Percentiles rank a stretch among this genome's conserved stretches.
Evolutionary conservation across 2,113 vertebrate genomes (phyloP).

Genomic region (Glaucomys volans): DNA sequence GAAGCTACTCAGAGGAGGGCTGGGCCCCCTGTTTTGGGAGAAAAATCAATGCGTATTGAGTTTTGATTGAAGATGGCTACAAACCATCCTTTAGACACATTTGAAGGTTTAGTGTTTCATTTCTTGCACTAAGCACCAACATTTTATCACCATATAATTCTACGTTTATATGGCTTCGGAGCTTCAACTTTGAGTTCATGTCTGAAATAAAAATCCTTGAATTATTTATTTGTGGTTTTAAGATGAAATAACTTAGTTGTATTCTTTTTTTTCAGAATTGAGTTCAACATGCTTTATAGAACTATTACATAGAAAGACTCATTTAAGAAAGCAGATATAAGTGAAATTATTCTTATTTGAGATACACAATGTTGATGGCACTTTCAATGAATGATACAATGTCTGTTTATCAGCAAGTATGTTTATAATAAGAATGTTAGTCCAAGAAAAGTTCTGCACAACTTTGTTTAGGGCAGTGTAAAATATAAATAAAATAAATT

Average conservation of each 20-base stretch:
- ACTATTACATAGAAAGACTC: slow-evolving; percentile 47
- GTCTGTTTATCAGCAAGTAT: slow-evolving; percentile 29
- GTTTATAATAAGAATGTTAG: slow-evolving; percentile 37
- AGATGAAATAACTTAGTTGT: slow-evolving; percentile 74
- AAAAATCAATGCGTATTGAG: slow-evolving; percentile 69
- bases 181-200: slow-evolving; percentile 73
- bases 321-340: slow-evolving; percentile 54
- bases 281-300: slow-evolving; percentile 51
- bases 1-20: background rate
- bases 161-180: slow-evolving; percentile 76
- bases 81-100: slow-evolving; percentile 75
- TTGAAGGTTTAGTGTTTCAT: slow-evolving; percentile 79
- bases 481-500: slow-evolving; percentile 39
- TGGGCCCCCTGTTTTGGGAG: background rate
- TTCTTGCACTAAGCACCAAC: slow-evolving; percentile 72
- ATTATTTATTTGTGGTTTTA: slow-evolving; percentile 79
- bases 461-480: background rate
- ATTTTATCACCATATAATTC: slow-evolving; percentile 82
- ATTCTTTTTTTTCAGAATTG: slow-evolving; percentile 61
- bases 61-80: slow-evolving; percentile 80
- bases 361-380: background rate
- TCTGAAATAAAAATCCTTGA: slow-evolving; percentile 78
- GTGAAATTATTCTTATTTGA: slow-evolving; percentile 54
- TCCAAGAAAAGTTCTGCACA: slow-evolving; percentile 26
- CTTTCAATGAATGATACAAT: slow-evolving; percentile 42